Base-by-base conservation (phyloP, 1,140 invertebrate genomes). In the Cyphomyrmex costatus region DNA sequence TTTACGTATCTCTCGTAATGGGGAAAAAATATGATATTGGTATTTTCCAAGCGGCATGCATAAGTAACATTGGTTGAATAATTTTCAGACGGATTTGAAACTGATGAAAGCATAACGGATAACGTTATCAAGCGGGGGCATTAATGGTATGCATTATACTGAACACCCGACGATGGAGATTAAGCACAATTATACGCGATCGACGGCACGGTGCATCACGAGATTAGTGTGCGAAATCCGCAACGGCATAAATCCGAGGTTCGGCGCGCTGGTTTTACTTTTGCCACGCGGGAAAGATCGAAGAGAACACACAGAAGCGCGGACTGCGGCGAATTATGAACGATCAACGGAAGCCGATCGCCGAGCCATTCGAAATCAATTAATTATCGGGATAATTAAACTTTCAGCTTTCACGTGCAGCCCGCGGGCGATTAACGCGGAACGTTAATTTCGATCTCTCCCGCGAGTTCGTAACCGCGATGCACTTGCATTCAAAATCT, bases 331-430 rank as follows among this genome's bases (percentile, higher is more conserved):
- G 89, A 90, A 88, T 90, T 91, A 92, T 92, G 90, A 90, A 92
- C 83, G 88, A 91, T 91, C 88, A 84, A 76, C 30, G 86, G 68
- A 86, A 80, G 79, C 76, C 66, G 85, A 84, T 85, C 80, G 86
- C 90, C 90, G 88, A 76, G 82, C 87, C 91, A 90, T 92, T 93
- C 89, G 91, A 91, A 93, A 93, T 93, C 91, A 92, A 93, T 93
- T 93, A 93, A 93, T 93, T 93, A 93, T 92, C 89, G 82, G 88
- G 89, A 91, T 92, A 91, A 93, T 93, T 91, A 91, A 93, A 92
- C 91, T 92, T 92, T 93, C 91, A 91, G 90, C 88, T 90, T 90
- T 89, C 92, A 88, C 63, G 85, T 91, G 89, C 86, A 73, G 87
- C 91, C 88, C 66, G 89, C 89, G 90, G 90, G 88, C 88, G 91